Evolutionary conservation across 2,888 invertebrate species (phyloP).

Genomic region (Galerucella nymphaeae): DNA sequence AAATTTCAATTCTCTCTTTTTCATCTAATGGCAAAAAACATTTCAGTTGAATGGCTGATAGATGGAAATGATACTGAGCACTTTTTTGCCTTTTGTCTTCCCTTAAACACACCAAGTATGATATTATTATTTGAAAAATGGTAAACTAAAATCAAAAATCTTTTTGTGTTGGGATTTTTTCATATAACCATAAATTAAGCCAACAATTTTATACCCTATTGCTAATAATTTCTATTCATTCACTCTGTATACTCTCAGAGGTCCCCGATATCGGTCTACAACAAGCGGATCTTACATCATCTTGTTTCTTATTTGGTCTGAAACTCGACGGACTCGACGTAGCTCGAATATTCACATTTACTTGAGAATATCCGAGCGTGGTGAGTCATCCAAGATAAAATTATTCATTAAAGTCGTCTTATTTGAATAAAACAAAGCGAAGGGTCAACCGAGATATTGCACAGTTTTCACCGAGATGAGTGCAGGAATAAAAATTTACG

Average conservation of each 20-base stretch:
- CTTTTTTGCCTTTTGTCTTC: too few species aligned
- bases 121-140: too few species aligned
- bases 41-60: too few species aligned
- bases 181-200: too few species aligned
- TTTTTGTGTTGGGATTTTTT: too few species aligned
- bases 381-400: slow-evolving; percentile 23
- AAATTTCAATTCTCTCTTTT: too few species aligned
- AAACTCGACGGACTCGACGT: slow-evolving; percentile 3
- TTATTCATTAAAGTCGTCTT: slow-evolving; percentile 18
- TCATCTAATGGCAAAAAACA: too few species aligned
- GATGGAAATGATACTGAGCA: too few species aligned
- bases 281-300: not conserved
- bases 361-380: slow-evolving; percentile 15
- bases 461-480: not conserved
- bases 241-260: not conserved
- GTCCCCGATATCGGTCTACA: not conserved
- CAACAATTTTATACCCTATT: too few species aligned
- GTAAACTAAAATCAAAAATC: too few species aligned
- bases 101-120: too few species aligned
- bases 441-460: slow-evolving; percentile 19
- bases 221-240: too few species aligned
- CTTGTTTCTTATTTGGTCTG: slow-evolving; percentile 17
- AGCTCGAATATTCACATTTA: slow-evolving; percentile 11
- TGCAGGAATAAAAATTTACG: not conserved
- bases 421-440: slow-evolving; percentile 9